Evolutionary conservation across 2,888 invertebrate species (phyloP), one percentile per base, ranked within the genome.

Genomic region (Agrilus cyanescens): DNA sequence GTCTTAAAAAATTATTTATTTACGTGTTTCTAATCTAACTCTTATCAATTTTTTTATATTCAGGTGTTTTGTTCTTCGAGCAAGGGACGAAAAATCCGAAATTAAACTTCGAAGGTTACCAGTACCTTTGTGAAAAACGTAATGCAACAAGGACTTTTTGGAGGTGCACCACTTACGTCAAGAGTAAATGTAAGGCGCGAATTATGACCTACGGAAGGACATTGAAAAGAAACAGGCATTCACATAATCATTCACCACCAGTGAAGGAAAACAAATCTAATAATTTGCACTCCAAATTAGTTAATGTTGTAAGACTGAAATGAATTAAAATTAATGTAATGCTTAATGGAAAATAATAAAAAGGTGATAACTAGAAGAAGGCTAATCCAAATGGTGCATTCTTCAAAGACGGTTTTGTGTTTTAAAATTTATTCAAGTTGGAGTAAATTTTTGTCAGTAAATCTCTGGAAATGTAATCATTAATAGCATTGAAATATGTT

Each of bases 151-250:
- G 54, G 31, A 57, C 56, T 1, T 56, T 57, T 38, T 61, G 61
- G 60, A 53, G 55, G 40, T 61, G 60, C 37, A 46, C 52, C 2
- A 47, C 48, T 10, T 57, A 59, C 38, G 51, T 46, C 33, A 55
- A 50, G 44, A 52, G 47, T 2, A 51, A 48, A 43, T 61, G 61
- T 44, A 55, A 51, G 49, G 54, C 57, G 4, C 53, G 56, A 40
- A 46, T 57, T 12, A 53, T 54, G 4, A 57, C 58, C 2, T 51
- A 48, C 38, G 55, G 52, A 35, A 47, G 13, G 7, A 41, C 41
- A 8, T 46, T 53, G 15, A 53, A 51, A n/a, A 46, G 51, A 33
- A 47, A 51, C 14, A 50, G 41, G 37, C 45, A 44, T 2, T 18
- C 29, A 14, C 58, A 60, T 40, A 56, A 53, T 32, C 59, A 59